Conservation (phyloP, 2,797 vertebrate species). For the Platalea minor region DNA sequence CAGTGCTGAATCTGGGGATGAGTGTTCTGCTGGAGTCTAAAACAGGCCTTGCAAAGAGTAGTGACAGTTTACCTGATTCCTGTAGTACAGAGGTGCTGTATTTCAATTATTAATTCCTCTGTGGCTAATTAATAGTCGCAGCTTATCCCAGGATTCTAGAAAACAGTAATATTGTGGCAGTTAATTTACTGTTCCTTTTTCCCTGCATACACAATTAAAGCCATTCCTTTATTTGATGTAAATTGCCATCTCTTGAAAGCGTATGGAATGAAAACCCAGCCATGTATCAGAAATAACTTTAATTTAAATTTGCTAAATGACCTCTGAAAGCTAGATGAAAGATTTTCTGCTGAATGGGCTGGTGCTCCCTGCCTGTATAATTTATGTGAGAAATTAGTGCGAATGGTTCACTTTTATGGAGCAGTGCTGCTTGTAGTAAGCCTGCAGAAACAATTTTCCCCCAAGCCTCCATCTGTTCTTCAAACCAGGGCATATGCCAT, state of each 20-base stretch:
- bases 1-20: neutral
- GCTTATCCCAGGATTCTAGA: constrained; percentile 31
- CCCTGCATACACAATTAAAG: constrained; percentile 33
- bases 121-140: constrained; percentile 65
- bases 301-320: constrained; percentile 78
- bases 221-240: constrained; percentile 58
- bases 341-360: constrained; percentile 79
- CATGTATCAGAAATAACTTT: constrained; percentile 74
- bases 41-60: constrained; percentile 28
- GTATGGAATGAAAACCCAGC: constrained; percentile 56
- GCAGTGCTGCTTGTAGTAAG: constrained; percentile 76
- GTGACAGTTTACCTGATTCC: constrained; percentile 46
- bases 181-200: constrained; percentile 37
- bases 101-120: constrained; percentile 53
- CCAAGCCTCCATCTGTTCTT: constrained; percentile 84
- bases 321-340: constrained; percentile 76
- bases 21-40: neutral
- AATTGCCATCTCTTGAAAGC: constrained; percentile 59
- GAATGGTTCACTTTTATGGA: constrained; percentile 79
- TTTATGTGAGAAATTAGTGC: constrained; percentile 81
- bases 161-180: constrained; percentile 35
- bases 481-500: constrained; percentile 81
- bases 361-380: constrained; percentile 74
- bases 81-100: neutral
- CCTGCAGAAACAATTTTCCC: constrained; percentile 81